Percentiles rank a stretch among this genome's conserved stretches.
Conservation (phyloP, 2,888 invertebrate species). For the Acanthopleura granulata region DNA sequence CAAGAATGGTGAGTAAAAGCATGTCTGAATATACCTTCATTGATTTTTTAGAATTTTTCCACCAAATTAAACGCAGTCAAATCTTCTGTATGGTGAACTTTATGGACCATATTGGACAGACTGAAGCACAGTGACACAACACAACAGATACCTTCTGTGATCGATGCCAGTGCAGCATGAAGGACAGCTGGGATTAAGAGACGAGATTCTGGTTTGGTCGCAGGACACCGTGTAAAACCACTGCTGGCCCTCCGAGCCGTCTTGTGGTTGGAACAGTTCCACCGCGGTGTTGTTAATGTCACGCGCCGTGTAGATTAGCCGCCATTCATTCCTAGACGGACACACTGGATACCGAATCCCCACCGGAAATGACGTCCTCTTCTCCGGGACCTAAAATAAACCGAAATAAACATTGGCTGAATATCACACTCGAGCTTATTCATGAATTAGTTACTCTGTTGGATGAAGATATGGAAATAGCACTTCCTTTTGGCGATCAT, state of each 20-base stretch:
- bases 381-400: not conserved
- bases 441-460: not conserved
- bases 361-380: not conserved
- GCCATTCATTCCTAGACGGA: constrained; percentile 54
- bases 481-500: no score
- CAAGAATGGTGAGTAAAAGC: no score
- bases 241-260: constrained; percentile 43
- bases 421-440: not conserved
- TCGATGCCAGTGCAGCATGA: constrained; percentile 54
- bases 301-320: constrained; percentile 42
- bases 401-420: not conserved
- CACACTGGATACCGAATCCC: constrained; percentile 43
- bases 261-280: constrained; percentile 51
- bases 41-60: no score
- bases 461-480: no score
- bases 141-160: constrained; percentile 39
- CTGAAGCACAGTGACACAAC: no score
- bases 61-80: no score
- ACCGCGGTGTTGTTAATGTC: constrained; percentile 59
- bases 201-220: constrained; percentile 23
- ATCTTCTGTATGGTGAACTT: no score
- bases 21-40: no score
- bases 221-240: constrained; percentile 64
- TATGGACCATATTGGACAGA: no score
- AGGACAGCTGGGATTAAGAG: constrained; percentile 35